Conservation (phyloP, 2,888 invertebrate genomes). For the Pemphredon lugubris region DNA sequence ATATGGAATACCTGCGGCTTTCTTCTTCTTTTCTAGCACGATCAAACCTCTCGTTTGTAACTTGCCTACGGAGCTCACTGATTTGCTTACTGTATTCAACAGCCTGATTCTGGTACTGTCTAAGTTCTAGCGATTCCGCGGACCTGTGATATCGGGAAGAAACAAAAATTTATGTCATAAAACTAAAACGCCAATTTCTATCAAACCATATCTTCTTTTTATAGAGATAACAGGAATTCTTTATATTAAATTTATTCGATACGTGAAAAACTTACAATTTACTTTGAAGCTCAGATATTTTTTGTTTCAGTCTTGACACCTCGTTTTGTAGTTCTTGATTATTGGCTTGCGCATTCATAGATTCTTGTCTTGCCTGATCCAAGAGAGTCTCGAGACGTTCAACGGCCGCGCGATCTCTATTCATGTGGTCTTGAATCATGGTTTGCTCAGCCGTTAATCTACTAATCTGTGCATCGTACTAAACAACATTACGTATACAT, state of each 20-base stretch:
- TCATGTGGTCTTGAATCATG: slow-evolving; percentile 79
- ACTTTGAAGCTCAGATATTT: slow-evolving; percentile 82
- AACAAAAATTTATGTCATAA: not conserved
- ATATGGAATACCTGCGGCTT: slow-evolving; percentile 73
- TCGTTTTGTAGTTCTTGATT: slow-evolving; percentile 86
- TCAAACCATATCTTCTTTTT: too few relatives aligned
- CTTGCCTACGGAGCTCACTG: slow-evolving; percentile 82
- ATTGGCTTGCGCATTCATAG: slow-evolving; percentile 84
- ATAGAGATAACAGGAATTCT: too few relatives aligned
- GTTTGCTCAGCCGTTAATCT: slow-evolving; percentile 81
- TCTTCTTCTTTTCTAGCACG: slow-evolving; percentile 81
- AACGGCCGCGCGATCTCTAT: slow-evolving; percentile 81
- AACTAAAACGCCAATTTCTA: too few relatives aligned
- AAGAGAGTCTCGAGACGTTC: slow-evolving; percentile 84
- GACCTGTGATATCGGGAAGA: slow-evolving; percentile 68
- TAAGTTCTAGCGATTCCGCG: slow-evolving; percentile 80
- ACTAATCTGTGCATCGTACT: slow-evolving; percentile 83
- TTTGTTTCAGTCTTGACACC: slow-evolving; percentile 83
- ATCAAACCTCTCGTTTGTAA: slow-evolving; percentile 83
- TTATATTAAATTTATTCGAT: not conserved
- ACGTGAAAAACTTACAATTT: slow-evolving; percentile 79
- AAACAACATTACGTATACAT: slow-evolving; percentile 18
- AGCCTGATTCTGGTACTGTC: slow-evolving; percentile 82
- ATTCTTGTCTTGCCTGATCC: slow-evolving; percentile 83
- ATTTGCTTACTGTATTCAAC: slow-evolving; percentile 83